These are phyloP conservation scores for Bufo bufo DNA, from an alignment of 2,113 vertebrate genomes.

Conservation along the genomic window DNA sequence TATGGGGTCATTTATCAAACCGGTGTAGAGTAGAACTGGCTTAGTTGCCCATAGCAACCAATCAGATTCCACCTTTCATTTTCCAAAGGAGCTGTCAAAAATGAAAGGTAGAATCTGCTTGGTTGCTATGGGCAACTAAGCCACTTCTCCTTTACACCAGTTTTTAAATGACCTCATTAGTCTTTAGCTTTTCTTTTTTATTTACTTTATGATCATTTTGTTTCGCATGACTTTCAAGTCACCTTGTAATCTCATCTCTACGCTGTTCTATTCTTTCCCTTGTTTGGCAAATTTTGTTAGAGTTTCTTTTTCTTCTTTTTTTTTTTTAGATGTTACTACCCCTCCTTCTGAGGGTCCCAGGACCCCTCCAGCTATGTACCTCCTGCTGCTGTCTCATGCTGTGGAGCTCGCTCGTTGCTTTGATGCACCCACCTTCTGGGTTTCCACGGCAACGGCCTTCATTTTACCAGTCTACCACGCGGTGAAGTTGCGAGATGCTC, in stretches of 20 bases:
- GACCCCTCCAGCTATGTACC: constrained; percentile 56
- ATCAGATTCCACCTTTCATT: too few relatives aligned
- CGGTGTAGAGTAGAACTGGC: too few relatives aligned
- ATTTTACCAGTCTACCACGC: constrained; percentile 51
- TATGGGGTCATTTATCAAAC: too few relatives aligned
- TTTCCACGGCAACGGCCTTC: constrained; percentile 57
- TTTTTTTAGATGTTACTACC: constrained; percentile 28
- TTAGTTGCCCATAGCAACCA: too few relatives aligned
- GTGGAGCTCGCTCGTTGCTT: constrained; percentile 48
- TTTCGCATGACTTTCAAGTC: constrained; percentile 45
- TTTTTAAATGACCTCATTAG: too few relatives aligned
- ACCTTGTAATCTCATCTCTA: constrained; percentile 26
- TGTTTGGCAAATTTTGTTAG: constrained; percentile 19
- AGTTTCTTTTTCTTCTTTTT: constrained; percentile 22
- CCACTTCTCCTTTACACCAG: too few relatives aligned
- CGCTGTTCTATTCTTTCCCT: background rate
- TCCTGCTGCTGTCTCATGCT: constrained; percentile 51
- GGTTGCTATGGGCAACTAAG: too few relatives aligned
- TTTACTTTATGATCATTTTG: background rate
- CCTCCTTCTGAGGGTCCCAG: constrained; percentile 56
- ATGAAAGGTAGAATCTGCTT: too few relatives aligned
- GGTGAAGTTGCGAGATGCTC: constrained; percentile 57
- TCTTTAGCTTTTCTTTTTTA: background rate
- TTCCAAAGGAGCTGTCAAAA: too few relatives aligned
- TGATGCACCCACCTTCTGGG: constrained; percentile 57